Evolutionary conservation across 2,797 vertebrate species (phyloP), one percentile per base, ranked within the genome.

Genomic region (Tachyglossus aculeatus): DNA sequence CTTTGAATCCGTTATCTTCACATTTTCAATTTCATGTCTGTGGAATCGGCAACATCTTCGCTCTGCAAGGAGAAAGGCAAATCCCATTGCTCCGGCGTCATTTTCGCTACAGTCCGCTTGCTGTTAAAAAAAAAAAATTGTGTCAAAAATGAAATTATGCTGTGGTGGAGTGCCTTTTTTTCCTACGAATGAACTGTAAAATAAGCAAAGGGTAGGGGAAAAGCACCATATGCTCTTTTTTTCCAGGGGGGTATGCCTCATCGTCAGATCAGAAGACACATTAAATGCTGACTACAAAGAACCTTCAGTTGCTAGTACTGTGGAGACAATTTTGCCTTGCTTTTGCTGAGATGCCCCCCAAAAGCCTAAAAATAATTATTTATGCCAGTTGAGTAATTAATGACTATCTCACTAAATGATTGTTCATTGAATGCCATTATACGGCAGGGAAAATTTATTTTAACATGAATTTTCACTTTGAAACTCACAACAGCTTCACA

Each of bases 11-110:
- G 39, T 75, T 74, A 41, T 57, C 67, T 71, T 15, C 5, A 37
- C 63, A 24, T 80, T 81, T 79, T 80, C 55, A 68, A 55, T 58
- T 77, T 55, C 51, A 67, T 55, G 75, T 83, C 74, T 83, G 24
- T 80, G 27, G 83, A 80, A 87, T 73, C 81, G 83, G 69, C 57
- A 53, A 66, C n/a, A 80, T 52, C 12, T 80, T 68, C 68, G 57
- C 41, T 82, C 41, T 64, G 44, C 44, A 57, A 77, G 67, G 64
- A 64, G 65, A 86, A 83, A 40, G 41, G 41, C 9, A 88, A 88
- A 81, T 64, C 63, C n/a, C 10, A 37, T 24, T 68, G 21, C 16
- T 59, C 21, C 74, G 56, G 47, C 83, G 62, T 59, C 47, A 51
- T 58, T 71, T 58, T 63, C 89, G 69, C 62, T 83, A 45, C 52